These are phyloP conservation scores for Panthera uncia DNA, from an alignment of 2,113 vertebrate genomes.

Conservation along the genomic window DNA sequence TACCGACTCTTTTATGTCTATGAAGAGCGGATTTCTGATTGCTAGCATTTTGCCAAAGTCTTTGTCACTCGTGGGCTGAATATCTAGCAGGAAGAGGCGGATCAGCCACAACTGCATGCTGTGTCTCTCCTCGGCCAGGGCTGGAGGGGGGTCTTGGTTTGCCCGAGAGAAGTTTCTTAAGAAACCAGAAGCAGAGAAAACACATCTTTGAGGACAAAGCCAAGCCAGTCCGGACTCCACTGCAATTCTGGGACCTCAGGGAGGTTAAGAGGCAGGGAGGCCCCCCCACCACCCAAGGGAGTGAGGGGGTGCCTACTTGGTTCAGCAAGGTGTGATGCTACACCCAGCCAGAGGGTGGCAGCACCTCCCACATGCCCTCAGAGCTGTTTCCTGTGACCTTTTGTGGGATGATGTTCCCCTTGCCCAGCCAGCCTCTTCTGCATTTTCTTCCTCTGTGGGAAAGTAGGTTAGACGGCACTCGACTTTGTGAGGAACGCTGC, in stretches of 20 bases:
- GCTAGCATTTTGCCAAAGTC: conserved; percentile 76
- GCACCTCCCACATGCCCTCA: not conserved
- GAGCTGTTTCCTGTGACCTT: not conserved
- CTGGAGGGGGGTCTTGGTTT: not conserved
- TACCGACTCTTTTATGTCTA: conserved; percentile 61
- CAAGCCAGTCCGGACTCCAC: not conserved
- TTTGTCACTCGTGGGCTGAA: conserved; percentile 50
- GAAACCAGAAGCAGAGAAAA: not conserved
- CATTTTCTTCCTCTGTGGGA: rapidly evolving
- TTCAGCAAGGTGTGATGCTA: not conserved
- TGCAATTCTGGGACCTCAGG: not conserved
- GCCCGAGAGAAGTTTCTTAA: not conserved
- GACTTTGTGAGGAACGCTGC: not conserved
- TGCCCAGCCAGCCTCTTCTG: not conserved
- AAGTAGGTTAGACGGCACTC: not conserved
- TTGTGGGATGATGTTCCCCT: not conserved
- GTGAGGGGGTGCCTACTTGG: rapidly evolving
- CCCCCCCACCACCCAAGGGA: too few species aligned
- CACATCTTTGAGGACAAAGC: not conserved
- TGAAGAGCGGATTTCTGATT: conserved; percentile 68
- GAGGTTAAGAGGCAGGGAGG: not conserved
- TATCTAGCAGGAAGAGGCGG: conserved; percentile 50
- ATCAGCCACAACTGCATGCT: not conserved
- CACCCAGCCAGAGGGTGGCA: conserved; percentile 50
- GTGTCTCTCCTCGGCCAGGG: not conserved